A percentile compares a stretch with the other conserved stretches of the same genome.
Evolutionary conservation across 37 sponge, comb jelly and placozoan species (phyloP).

Genomic region (Ianthella basta): DNA sequence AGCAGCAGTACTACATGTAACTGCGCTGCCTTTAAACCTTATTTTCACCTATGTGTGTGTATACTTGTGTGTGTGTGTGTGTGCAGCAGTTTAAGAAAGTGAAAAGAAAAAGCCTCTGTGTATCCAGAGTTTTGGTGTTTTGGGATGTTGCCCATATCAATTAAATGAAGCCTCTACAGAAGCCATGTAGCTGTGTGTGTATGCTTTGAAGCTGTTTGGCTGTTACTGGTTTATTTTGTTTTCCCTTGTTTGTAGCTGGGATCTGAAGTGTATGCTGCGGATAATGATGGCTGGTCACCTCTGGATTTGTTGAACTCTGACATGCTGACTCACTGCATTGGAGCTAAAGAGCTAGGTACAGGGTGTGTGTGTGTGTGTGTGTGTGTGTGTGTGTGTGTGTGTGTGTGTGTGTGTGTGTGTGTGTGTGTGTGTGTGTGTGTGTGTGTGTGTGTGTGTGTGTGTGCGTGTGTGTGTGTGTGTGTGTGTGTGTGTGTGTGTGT

Average conservation of each 20-base stretch:
- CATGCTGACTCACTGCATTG: background rate
- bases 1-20: no score
- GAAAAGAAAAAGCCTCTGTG: no score
- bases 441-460: slow-evolving; percentile 38
- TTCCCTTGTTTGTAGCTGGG: background rate
- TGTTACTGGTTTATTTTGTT: background rate
- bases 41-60: background rate
- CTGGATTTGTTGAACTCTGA: background rate
- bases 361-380: slow-evolving; percentile 3
- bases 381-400: slow-evolving; percentile 41
- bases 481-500: background rate
- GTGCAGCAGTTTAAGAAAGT: background rate
- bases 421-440: slow-evolving; percentile 11
- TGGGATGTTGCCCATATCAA: no score
- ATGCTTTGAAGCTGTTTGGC: background rate
- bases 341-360: background rate
- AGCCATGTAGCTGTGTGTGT: no score
- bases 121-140: no score
- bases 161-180: no score
- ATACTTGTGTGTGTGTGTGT: background rate
- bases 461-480: slow-evolving; percentile 29
- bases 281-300: slow-evolving; percentile 13
- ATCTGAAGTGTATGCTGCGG: background rate
- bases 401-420: slow-evolving; percentile 18
- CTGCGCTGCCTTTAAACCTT: background rate